Evolutionary conservation across 2,888 invertebrate species (phyloP).

Genomic region (Patella depressa): DNA sequence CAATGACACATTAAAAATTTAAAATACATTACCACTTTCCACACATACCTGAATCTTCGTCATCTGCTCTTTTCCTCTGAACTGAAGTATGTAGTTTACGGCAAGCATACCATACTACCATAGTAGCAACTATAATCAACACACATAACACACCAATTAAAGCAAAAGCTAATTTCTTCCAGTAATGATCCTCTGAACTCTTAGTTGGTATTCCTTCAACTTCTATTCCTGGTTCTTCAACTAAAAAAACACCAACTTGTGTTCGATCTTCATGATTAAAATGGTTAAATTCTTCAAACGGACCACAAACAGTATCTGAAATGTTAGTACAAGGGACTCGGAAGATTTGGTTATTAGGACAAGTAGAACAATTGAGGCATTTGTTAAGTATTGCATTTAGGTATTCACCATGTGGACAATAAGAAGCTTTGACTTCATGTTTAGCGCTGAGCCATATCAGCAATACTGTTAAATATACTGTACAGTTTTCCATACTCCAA

Average conservation of each 20-base stretch:
- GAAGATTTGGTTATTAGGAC: conserved; percentile 43
- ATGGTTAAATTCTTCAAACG: conserved; percentile 42
- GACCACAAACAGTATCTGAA: conserved; percentile 42
- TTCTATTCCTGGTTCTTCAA: conserved; percentile 1
- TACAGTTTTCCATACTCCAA: too few species aligned
- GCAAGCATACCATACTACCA: conserved; percentile 49
- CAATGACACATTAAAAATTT: too few species aligned
- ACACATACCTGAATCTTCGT: conserved; percentile 37
- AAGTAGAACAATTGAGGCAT: conserved; percentile 37
- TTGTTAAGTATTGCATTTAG: not conserved
- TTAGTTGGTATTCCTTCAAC: conserved; percentile 27
- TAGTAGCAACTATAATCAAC: conserved; percentile 49
- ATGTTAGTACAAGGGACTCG: conserved; percentile 35
- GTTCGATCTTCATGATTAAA: conserved; percentile 29
- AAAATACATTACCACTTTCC: too few species aligned
- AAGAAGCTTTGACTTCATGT: not conserved
- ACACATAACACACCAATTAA: conserved; percentile 57
- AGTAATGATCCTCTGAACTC: conserved; percentile 50
- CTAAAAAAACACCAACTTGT: conserved; percentile 13
- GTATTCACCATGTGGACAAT: conserved; percentile 6
- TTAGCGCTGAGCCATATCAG: too few species aligned
- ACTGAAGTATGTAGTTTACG: conserved; percentile 40
- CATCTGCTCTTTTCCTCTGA: conserved; percentile 32
- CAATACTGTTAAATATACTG: too few species aligned
- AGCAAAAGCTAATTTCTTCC: conserved; percentile 57